Evolutionary conservation across 2,797 vertebrate species (phyloP).

Genomic region (Microcaecilia unicolor): DNA sequence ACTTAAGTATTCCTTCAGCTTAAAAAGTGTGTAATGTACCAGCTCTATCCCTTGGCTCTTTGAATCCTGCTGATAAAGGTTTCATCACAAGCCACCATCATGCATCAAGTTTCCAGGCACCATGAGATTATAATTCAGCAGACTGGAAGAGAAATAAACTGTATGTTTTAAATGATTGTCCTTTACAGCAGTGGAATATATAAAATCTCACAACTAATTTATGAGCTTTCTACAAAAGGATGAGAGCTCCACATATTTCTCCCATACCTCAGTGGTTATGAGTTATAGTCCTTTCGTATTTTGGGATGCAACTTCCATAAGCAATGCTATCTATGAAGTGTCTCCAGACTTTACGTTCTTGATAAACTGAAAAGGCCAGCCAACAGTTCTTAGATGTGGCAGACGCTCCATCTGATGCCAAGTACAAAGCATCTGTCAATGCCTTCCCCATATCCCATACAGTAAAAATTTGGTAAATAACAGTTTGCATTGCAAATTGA

Average conservation of each 20-base stretch:
- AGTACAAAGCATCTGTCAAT: background rate
- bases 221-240: conserved; percentile 11
- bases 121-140: too few species aligned
- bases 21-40: too few species aligned
- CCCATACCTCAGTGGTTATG: background rate
- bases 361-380: background rate
- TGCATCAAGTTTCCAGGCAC: too few species aligned
- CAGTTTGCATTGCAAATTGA: too few species aligned
- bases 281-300: conserved; percentile 17
- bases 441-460: background rate
- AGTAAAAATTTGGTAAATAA: background rate
- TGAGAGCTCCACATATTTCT: conserved; percentile 17
- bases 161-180: conserved; percentile 1
- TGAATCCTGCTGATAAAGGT: too few species aligned
- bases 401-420: background rate
- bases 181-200: background rate
- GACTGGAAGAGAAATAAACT: too few species aligned
- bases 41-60: too few species aligned
- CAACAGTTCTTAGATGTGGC: background rate
- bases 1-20: too few species aligned
- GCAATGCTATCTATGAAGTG: background rate
- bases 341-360: conserved; percentile 7
- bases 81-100: too few species aligned
- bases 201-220: background rate
- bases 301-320: conserved; percentile 6